Evolutionary conservation across 2,113 vertebrate genomes (phyloP), one percentile per base, ranked within the genome.

Genomic region (Chaetops frenatus): DNA sequence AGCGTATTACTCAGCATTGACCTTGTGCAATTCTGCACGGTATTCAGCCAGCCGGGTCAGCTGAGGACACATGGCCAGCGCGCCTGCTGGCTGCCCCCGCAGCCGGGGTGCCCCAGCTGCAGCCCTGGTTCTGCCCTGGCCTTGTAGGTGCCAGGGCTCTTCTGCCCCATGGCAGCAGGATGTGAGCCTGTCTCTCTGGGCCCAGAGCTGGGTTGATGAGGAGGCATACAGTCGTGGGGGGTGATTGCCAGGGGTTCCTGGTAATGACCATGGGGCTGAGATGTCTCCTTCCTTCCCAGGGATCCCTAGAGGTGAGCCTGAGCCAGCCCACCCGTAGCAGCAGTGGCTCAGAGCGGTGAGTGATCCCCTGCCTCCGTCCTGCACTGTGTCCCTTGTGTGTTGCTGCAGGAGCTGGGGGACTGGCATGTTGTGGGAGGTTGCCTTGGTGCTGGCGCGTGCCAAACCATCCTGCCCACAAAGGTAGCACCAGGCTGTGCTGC

Each of bases 331-430:
- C 97, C 73, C 97, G 98, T 72, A 98, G 98, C 82, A 98, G 98
- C 95, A 99, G 98, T 8, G 98, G 98, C 96, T 98, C 98, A 1
- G 98, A 98, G 91, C 98, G 99, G 99, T 99, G 98, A 99, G 98
- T 95, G 80, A 42, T 35, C 23, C n/a, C 50, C 22, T 62, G 47
- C 15, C 23, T 42, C 47, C 0, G 0, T 8, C 40, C 22, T 1
- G 2, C 10, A 0, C 35, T 1, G 2, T 1, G 0, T 67, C 86
- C 40, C 48, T 57, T 0, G 8, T 0, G 0, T 27, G 22, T 31
- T 40, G 74, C 57, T 51, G n/a, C 1, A 2, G 58, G 71, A 64
- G 38, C 60, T 35, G 82, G 38, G 73, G 48, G 23, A 28, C 53
- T 72, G n/a, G 35, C 66, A 6, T 1, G 0, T 45, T 1, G 1